Conservation (phyloP, 1,140 invertebrate species). For the Ruditapes philippinarum region DNA sequence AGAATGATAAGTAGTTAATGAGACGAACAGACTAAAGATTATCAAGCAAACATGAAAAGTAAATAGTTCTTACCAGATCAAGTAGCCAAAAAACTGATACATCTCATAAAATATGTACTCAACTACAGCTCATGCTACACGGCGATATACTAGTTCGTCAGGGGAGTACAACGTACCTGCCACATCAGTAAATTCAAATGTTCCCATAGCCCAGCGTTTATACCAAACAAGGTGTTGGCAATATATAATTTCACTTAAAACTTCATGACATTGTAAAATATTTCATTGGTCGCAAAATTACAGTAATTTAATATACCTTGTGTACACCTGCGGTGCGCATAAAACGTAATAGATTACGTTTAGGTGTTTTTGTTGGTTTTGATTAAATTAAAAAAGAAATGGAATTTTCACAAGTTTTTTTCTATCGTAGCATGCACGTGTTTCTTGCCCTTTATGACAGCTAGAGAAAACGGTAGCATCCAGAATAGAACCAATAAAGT, state of each 20-base stretch:
- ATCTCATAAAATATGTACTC: neutral
- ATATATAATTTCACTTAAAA: neutral
- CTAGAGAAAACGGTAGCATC: neutral
- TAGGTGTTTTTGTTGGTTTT: slow-evolving; percentile 9
- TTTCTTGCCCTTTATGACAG: neutral
- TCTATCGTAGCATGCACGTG: neutral
- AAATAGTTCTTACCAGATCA: neutral
- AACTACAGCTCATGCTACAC: too few species aligned
- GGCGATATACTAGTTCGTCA: too few species aligned
- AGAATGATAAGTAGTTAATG: too few species aligned
- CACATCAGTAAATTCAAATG: too few species aligned
- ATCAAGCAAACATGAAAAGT: neutral
- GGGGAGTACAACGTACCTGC: too few species aligned
- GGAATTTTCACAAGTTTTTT: neutral
- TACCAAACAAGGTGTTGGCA: too few species aligned
- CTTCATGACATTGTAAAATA: neutral
- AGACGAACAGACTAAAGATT: too few species aligned
- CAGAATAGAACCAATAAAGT: neutral
- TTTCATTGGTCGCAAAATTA: neutral
- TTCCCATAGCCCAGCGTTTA: too few species aligned
- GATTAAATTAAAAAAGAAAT: slow-evolving; percentile 6
- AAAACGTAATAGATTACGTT: slow-evolving; percentile 11
- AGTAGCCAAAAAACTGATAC: neutral
- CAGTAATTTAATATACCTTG: slow-evolving; percentile 1
- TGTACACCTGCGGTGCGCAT: slow-evolving; percentile 3